Evolutionary conservation across 2,888 invertebrate genomes (phyloP).

Genomic region (Hemithea aestivaria): DNA sequence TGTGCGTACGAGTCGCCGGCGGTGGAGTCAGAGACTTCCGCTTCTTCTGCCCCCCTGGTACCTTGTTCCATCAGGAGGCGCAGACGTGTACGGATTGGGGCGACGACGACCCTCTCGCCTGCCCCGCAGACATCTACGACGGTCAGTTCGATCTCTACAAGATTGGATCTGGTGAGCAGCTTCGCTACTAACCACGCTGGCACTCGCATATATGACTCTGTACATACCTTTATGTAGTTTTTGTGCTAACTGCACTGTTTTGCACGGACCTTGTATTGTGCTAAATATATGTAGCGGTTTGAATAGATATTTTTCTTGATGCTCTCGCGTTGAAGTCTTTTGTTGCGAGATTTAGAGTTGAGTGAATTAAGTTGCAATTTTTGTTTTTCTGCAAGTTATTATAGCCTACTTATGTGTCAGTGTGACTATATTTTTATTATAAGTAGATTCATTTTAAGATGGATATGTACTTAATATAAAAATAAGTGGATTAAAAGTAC

Average conservation of each 20-base stretch:
- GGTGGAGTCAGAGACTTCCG: constrained; percentile 89
- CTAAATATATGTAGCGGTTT: no score
- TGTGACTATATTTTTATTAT: no score
- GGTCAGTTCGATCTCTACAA: constrained; percentile 93
- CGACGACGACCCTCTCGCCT: constrained; percentile 86
- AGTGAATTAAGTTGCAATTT: no score
- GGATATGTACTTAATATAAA: no score
- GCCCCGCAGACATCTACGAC: constrained; percentile 89
- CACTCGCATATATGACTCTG: constrained; percentile 33
- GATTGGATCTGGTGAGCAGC: constrained; percentile 84
- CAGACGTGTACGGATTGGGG: constrained; percentile 96
- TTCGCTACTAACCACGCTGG: constrained; percentile 64
- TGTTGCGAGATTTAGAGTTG: constrained; percentile 1
- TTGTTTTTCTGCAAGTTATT: no score
- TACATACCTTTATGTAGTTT: constrained; percentile 4
- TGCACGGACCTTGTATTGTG: no score
- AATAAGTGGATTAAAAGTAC: no score
- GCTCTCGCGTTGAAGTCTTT: constrained; percentile 6
- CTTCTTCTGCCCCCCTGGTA: constrained; percentile 93
- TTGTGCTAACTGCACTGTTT: neutral
- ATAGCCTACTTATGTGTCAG: no score
- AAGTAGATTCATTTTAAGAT: no score
- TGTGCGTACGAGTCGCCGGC: constrained; percentile 91
- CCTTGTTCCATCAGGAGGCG: constrained; percentile 94
- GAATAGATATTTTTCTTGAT: no score